Conservation (phyloP, 2,113 vertebrate genomes). For the Engraulis encrasicolus region DNA sequence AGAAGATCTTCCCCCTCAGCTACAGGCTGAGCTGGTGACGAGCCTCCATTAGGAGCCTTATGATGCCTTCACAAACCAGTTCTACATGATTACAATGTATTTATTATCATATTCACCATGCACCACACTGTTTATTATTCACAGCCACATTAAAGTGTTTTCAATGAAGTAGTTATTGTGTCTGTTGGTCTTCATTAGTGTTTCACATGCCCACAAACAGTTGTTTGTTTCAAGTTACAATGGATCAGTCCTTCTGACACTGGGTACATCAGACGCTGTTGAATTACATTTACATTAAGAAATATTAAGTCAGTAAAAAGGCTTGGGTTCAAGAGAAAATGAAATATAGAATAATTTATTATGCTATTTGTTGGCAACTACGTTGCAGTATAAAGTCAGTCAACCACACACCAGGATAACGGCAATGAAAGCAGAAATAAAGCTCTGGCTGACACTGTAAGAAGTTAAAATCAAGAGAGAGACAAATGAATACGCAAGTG, state of each 20-base stretch:
- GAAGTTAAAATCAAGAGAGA: slow-evolving; percentile 25
- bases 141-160: background rate
- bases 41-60: background rate
- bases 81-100: background rate
- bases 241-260: too few relatives aligned
- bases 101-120: background rate
- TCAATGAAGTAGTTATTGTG: background rate
- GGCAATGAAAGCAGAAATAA: slow-evolving; percentile 31
- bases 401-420: slow-evolving; percentile 53
- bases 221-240: too few relatives aligned
- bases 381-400: slow-evolving; percentile 66
- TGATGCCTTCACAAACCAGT: too few relatives aligned
- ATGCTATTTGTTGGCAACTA: slow-evolving; percentile 60
- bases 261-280: background rate
- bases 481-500: background rate
- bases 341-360: slow-evolving; percentile 75
- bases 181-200: too few relatives aligned
- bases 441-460: background rate
- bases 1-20: slow-evolving; percentile 85
- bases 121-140: background rate
- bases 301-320: background rate
- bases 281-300: background rate
- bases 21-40: slow-evolving; percentile 73
- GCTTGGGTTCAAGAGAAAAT: slow-evolving; percentile 19
- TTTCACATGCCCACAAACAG: too few relatives aligned